Evolutionary conservation across 2,888 invertebrate genomes (phyloP), one percentile per base, ranked within the genome.

Genomic region (Agrilus mali): DNA sequence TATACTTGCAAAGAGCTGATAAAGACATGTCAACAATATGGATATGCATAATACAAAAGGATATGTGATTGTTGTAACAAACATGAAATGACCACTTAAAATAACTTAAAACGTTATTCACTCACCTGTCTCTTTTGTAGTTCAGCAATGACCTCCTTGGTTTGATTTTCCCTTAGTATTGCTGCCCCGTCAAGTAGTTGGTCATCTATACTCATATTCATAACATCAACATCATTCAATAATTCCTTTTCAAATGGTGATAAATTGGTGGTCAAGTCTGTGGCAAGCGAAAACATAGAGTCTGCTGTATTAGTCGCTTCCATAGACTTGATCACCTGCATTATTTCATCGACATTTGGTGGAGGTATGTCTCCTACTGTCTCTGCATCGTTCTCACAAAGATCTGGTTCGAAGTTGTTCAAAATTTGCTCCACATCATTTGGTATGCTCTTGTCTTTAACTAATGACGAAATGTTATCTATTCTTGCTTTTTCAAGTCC

Each of bases 251-350:
- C 64, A 40, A 64, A 57, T 12, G 58, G 55, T n/a, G 50, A 41
- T 33, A 61, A 48, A 47, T 56, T 57, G 43, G 58, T 57, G 6
- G 61, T 55, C 40, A 65, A 49, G 48, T 66, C 65, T 6, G 57
- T 52, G 7, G 58, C 52, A 17, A 64, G 58, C 4, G 61, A 60
- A 49, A 65, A 65, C 40, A 64, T 60, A 32, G 58, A 53, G 42
- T 60, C 64, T 41, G 57, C 48, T 43, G 56, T 75, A 43, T 67
- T 60, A 47, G 71, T 72, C 16, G 68, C 71, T 54, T 84, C 86
- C 52, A 86, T 75, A 7, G 80, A 82, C 64, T 84, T 84, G 38
- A 87, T 79, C 3, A 80, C 86, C 61, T 83, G 82, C 52, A 86
- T 71, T 41, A 87, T 69, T 51, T 82, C 86, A 20, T 76, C 75